Percentiles rank a stretch among this genome's conserved stretches.
Evolutionary conservation across 2,797 vertebrate species (phyloP).

Genomic region (Xenentodon cancila): DNA sequence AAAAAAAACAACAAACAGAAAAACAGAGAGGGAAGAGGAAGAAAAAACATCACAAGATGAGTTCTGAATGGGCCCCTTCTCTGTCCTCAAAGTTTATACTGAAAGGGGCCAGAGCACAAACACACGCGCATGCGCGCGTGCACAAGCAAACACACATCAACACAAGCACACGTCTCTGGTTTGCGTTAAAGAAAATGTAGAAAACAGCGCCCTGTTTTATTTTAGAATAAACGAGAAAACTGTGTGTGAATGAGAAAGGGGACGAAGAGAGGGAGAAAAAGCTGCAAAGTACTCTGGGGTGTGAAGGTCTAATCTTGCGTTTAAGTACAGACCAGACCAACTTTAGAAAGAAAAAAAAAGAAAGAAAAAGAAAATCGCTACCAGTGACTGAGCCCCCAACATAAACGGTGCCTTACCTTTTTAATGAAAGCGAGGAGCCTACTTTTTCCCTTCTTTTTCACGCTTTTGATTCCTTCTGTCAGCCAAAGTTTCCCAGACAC

Average conservation of each 20-base stretch:
- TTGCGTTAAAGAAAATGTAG: slow-evolving; percentile 68
- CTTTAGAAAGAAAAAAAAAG: background rate
- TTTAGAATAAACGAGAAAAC: slow-evolving; percentile 39
- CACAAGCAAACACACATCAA: too few species aligned
- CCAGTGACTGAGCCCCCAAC: background rate
- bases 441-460: slow-evolving; percentile 12
- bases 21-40: background rate
- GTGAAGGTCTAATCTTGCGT: slow-evolving; percentile 32
- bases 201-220: slow-evolving; percentile 52
- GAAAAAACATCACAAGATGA: slow-evolving; percentile 31
- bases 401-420: slow-evolving; percentile 59
- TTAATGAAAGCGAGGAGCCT: slow-evolving; percentile 12
- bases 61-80: slow-evolving; percentile 65
- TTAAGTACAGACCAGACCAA: slow-evolving; percentile 23
- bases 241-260: slow-evolving; percentile 35
- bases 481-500: slow-evolving; percentile 44
- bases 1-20: too few species aligned
- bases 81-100: slow-evolving; percentile 37
- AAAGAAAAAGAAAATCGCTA: too few species aligned
- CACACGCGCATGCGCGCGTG: slow-evolving; percentile 9
- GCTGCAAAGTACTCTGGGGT: slow-evolving; percentile 11
- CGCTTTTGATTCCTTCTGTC: slow-evolving; percentile 33
- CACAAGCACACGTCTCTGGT: slow-evolving; percentile 4
- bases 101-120: slow-evolving; percentile 10
- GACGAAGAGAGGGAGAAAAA: background rate